Conservation (phyloP, 2,888 invertebrate species). For the Agrochola lychnidis region DNA sequence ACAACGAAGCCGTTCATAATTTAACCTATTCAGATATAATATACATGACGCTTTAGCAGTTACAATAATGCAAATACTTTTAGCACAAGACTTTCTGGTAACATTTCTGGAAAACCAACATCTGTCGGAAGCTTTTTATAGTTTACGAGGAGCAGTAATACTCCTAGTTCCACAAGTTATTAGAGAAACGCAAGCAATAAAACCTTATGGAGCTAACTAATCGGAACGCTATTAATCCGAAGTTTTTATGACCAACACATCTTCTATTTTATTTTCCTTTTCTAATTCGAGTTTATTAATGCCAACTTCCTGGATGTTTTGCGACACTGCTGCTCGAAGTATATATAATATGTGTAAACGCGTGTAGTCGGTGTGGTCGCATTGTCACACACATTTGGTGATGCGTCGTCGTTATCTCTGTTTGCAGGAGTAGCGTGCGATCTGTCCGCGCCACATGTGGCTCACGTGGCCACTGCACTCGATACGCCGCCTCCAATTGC, state of each 20-base stretch:
- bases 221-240: slow-evolving; percentile 73
- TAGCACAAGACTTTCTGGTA: slow-evolving; percentile 66
- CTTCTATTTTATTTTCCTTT: slow-evolving; percentile 50
- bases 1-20: slow-evolving; percentile 63
- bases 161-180: slow-evolving; percentile 72
- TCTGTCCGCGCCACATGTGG: slow-evolving; percentile 67
- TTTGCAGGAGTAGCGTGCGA: slow-evolving; percentile 64
- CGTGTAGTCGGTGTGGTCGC: slow-evolving; percentile 58
- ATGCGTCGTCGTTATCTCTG: slow-evolving; percentile 70
- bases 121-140: slow-evolving; percentile 80
- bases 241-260: slow-evolving; percentile 70
- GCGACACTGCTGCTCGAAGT: slow-evolving; percentile 12
- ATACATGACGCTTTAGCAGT: slow-evolving; percentile 39
- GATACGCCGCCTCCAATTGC: slow-evolving; percentile 69
- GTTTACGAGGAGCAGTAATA: slow-evolving; percentile 74
- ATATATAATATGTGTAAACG: slow-evolving; percentile 53
- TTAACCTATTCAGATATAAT: slow-evolving; percentile 55
- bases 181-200: slow-evolving; percentile 73
- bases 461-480: slow-evolving; percentile 69
- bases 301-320: slow-evolving; percentile 19
- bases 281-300: slow-evolving; percentile 29
- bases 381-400: slow-evolving; percentile 68
- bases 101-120: slow-evolving; percentile 73
- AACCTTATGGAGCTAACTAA: slow-evolving; percentile 75
- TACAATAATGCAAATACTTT: slow-evolving; percentile 63